Conservation (phyloP, 2,113 vertebrate genomes). For the Antennarius striatus region DNA sequence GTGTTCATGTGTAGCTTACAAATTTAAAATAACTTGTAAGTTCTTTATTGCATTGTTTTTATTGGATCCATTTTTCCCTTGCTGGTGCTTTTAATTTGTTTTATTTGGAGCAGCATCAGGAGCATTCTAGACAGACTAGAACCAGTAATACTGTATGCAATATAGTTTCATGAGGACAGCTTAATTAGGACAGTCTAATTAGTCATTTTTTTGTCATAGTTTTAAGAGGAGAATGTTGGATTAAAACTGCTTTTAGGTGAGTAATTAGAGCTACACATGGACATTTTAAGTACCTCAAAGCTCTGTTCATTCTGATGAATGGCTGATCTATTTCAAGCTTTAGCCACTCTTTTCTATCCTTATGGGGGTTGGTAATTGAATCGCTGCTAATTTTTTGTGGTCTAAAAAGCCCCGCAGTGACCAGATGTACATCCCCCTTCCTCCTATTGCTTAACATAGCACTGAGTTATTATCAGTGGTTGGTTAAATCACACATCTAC, state of each 20-base stretch:
- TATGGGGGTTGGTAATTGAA: slow-evolving; percentile 67
- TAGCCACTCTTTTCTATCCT: slow-evolving; percentile 55
- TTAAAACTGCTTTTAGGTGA: slow-evolving; percentile 16
- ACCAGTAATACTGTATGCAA: too few relatives aligned
- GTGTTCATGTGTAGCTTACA: too few relatives aligned
- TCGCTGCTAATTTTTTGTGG: slow-evolving; percentile 66
- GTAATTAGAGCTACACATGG: slow-evolving; percentile 57
- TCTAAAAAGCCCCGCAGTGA: slow-evolving; percentile 61
- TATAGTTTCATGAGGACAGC: neutral
- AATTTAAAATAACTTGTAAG: too few relatives aligned
- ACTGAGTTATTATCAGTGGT: slow-evolving; percentile 50
- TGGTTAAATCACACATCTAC: slow-evolving; percentile 48
- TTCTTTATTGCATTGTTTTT: too few relatives aligned
- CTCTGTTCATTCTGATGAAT: slow-evolving; percentile 51
- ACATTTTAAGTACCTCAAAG: slow-evolving; percentile 38
- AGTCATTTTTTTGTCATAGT: slow-evolving; percentile 17
- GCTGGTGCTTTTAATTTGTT: neutral
- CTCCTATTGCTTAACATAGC: slow-evolving; percentile 55
- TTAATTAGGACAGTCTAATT: slow-evolving; percentile 27
- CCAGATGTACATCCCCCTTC: slow-evolving; percentile 26
- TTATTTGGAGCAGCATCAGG: neutral
- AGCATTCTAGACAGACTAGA: neutral
- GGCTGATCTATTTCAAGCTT: slow-evolving; percentile 62
- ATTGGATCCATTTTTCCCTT: too few relatives aligned
- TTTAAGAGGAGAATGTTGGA: slow-evolving; percentile 21